Conservation (phyloP, 2,888 invertebrate species). For the Holacanthella duospinosa region DNA sequence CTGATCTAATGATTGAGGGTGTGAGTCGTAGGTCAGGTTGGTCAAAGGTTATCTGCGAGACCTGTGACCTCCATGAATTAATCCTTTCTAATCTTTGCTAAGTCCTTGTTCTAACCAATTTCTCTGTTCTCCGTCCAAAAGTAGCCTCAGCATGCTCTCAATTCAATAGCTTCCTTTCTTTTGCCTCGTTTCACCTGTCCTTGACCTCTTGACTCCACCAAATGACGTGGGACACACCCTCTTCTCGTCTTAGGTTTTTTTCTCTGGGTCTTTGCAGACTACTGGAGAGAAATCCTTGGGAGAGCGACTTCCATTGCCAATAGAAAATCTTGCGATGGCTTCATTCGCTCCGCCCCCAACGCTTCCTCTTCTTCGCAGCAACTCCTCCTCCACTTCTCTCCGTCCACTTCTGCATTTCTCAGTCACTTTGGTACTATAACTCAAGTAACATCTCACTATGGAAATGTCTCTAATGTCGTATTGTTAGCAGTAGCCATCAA, state of each 20-base stretch:
- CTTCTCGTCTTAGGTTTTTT: slow-evolving; percentile 1
- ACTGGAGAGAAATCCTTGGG: neutral
- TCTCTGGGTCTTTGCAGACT: slow-evolving; percentile 12
- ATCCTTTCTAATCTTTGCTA: too few species aligned
- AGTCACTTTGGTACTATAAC: slow-evolving; percentile 3
- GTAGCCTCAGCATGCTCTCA: too few species aligned
- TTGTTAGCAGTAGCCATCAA: neutral
- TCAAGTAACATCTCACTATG: neutral
- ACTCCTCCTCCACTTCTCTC: slow-evolving; percentile 4
- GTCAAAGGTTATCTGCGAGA: too few species aligned
- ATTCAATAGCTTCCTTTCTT: too few species aligned
- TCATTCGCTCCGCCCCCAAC: slow-evolving; percentile 1
- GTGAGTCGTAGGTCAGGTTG: too few species aligned
- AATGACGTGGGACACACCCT: neutral
- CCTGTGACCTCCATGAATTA: too few species aligned
- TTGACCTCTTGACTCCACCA: neutral
- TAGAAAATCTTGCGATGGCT: neutral
- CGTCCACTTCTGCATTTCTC: neutral
- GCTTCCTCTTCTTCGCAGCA: slow-evolving; percentile 5
- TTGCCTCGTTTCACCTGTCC: neutral
- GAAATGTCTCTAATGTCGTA: neutral
- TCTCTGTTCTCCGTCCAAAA: too few species aligned
- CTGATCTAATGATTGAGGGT: too few species aligned
- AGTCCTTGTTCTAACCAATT: neutral
- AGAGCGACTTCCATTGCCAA: neutral